Evolutionary conservation across 64 coral and sea anemone species (phyloP), one percentile per base, ranked within the genome.

Genomic region (Montipora efflorescens): DNA sequence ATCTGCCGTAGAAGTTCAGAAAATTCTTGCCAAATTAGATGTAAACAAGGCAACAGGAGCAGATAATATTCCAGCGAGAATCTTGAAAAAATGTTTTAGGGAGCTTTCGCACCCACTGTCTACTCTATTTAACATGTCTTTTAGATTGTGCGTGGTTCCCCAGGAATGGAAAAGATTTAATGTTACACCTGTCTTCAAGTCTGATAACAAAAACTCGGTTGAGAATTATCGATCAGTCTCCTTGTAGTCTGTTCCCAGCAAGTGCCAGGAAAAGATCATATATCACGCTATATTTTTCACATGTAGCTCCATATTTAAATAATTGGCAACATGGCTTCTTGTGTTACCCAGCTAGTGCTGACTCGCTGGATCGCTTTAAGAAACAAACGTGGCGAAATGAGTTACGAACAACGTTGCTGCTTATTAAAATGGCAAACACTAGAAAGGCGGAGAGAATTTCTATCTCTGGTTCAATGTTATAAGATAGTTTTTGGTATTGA

Each of bases 51-150:
- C 59, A 64, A 64, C 59, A 64, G 59, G 14, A 64, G 59, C 59
- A 64, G 59, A 64, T 64, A 64, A 64, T 64, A 64, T 64, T 64
- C 59, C 59, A 64, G 59, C 59, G 59, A 64, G 59, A 64, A 19
- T 64, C 59, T 64, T 64, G 59, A 80, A 55, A 55, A 11, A 80
- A 53, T 51, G 5, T 80, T 53, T 57, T n/a, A 55, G 78, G 78
- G 59, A 64, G 59, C 59, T 64, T 80, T 80, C 16, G 78, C 16
- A 80, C 78, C 78, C 78, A 80, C 48, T 80, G 51, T 80, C 78
- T 80, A 80, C 78, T 80, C 78, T 80, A 80, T 51, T 80, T 80
- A 80, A 53, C 19, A 55, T 80, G 49, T 80, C 78, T 50, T 80
- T 80, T 80, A 80, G 78, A 80, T 80, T 80, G 78, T 50, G 49